Base-by-base conservation (phyloP, 2,888 invertebrate genomes). In the Sphaerophoria taeniata region DNA sequence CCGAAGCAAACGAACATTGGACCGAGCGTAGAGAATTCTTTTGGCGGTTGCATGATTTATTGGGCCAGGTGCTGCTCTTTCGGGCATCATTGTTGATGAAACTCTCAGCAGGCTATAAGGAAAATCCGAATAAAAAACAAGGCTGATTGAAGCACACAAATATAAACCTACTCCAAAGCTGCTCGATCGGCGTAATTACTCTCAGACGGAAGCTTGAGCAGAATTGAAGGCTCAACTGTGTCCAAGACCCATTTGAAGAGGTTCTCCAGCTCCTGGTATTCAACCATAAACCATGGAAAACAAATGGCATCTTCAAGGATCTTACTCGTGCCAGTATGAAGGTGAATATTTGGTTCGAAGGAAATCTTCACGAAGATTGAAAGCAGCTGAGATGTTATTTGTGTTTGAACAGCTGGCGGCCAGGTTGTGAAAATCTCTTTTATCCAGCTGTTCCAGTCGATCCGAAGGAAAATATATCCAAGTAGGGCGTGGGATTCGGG, bases 221-320 rank as follows among this genome's bases (percentile, higher is more conserved):
- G 93, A 77, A 95, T 95, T 69, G 93, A 92, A 0, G 96, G 94
- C 91, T 96, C 95, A 88, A 95, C 95, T 82, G 95, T 95, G 93
- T 95, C 94, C 7, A 96, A 94, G 88, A 95, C 95, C 96, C 96
- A 96, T 90, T 95, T 95, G 87, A 95, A 93, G 45, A 95, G 93
- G 74, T 94, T 93, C 89, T 95, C 95, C 88, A 95, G 94, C 43
- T 93, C 93, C 31, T 91, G 89, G 12, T 94, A 93, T 79, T 95
- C 95, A 3, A 96, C 92, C 49, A 94, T 90, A 82, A 94, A 92
- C 96, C 96, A 96, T 1, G 94, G 93, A 90, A 94, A 95, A 76
- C 92, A 92, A 78, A 94, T 93, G 3, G 95, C 94, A 86, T 95
- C 94, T 49, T 93, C 92, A 33, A 95, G 91, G 56, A 95, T 90